Percentiles rank a stretch among this genome's conserved stretches.
These are phyloP conservation scores for Hemistola chrysoprasaria DNA, from an alignment of 2,888 invertebrate species.

Conservation along the genomic window DNA sequence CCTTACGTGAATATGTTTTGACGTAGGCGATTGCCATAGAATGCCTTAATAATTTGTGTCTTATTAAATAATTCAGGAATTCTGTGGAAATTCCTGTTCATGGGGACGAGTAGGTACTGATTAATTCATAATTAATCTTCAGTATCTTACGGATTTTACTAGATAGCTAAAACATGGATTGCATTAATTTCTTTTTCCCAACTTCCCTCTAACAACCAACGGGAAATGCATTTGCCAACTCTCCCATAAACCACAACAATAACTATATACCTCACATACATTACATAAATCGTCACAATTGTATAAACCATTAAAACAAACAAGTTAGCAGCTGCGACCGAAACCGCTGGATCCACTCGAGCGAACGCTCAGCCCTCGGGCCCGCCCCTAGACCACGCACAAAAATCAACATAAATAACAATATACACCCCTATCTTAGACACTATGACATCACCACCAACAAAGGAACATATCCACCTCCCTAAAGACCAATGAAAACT, in stretches of 20 bases:
- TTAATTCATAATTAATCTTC: too few relatives aligned
- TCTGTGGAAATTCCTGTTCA: too few relatives aligned
- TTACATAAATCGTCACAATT: slow-evolving; percentile 59
- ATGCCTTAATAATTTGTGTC: too few relatives aligned
- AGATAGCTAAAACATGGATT: too few relatives aligned
- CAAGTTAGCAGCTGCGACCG: slow-evolving; percentile 69
- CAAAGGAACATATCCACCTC: slow-evolving; percentile 36
- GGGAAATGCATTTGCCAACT: slow-evolving; percentile 46
- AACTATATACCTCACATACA: slow-evolving; percentile 45
- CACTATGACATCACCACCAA: slow-evolving; percentile 52
- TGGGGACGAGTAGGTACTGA: too few relatives aligned
- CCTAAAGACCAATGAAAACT: slow-evolving; percentile 28
- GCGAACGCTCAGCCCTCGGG: slow-evolving; percentile 67
- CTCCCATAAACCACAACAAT: slow-evolving; percentile 22
- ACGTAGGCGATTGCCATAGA: too few relatives aligned
- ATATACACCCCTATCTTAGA: slow-evolving; percentile 80
- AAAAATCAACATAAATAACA: slow-evolving; percentile 82
- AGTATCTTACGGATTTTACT: too few relatives aligned
- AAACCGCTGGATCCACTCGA: slow-evolving; percentile 52
- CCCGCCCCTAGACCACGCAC: slow-evolving; percentile 72
- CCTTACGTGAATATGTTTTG: too few relatives aligned
- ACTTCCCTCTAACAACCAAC: background rate
- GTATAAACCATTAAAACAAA: slow-evolving; percentile 75
- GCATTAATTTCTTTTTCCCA: too few relatives aligned
- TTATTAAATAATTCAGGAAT: too few relatives aligned